phyloP scores from a whole-genome alignment of 2,113 vertebrate species.

The Rhinogobius similis region DNA sequence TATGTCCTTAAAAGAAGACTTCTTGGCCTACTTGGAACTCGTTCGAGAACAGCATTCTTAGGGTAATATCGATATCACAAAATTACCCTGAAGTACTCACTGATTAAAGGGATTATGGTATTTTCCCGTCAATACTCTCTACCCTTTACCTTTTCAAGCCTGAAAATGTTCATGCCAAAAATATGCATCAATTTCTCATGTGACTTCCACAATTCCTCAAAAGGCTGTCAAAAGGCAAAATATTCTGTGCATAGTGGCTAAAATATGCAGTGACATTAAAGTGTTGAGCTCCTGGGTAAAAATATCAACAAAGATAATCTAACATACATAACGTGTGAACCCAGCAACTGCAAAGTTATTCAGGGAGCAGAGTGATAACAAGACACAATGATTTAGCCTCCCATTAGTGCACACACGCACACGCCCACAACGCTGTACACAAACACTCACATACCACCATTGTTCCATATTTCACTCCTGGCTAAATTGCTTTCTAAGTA shows the following conservation, averaged over 20 bases:
- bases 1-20: too few species aligned
- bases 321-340: conserved; percentile 16
- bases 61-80: too few species aligned
- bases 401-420: conserved; percentile 41
- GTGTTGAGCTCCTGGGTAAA: background rate
- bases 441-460: conserved; percentile 7
- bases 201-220: background rate
- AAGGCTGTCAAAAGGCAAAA: background rate
- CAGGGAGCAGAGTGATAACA: conserved; percentile 38
- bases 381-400: conserved; percentile 41
- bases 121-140: too few species aligned
- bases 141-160: too few species aligned
- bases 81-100: too few species aligned
- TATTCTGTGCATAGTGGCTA: background rate
- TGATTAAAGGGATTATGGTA: too few species aligned
- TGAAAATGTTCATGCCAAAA: too few species aligned
- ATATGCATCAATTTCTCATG: too few species aligned
- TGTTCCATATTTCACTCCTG: conserved; percentile 20
- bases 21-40: too few species aligned
- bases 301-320: conserved; percentile 19
- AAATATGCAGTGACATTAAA: background rate
- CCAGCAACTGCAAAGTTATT: conserved; percentile 32
- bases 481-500: conserved; percentile 28
- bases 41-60: too few species aligned
- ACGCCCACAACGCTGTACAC: conserved; percentile 25